A percentile compares a stretch with the other conserved stretches of the same genome.
phyloP scores from a whole-genome alignment of 2,888 invertebrate genomes.

The Dryobota labecula region DNA sequence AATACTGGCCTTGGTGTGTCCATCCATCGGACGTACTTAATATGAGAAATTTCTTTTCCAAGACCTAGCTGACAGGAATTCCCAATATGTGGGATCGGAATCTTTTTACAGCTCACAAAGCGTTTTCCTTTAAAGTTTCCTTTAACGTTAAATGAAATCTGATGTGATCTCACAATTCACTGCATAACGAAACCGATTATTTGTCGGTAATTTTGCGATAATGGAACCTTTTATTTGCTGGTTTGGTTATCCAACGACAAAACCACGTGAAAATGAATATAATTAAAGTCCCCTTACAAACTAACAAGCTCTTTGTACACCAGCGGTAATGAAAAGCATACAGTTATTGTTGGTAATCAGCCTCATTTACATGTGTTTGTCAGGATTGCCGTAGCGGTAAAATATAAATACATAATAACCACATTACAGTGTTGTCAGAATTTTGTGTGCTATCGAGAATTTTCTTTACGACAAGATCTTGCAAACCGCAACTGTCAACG shows the following conservation, averaged over 20 bases:
- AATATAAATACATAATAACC: slow-evolving; percentile 31
- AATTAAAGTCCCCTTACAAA: slow-evolving; percentile 35
- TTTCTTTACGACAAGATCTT: background rate
- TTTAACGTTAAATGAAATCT: slow-evolving; percentile 14
- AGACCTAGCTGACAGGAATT: slow-evolving; percentile 27
- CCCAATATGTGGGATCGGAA: slow-evolving; percentile 1
- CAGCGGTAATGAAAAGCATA: slow-evolving; percentile 53
- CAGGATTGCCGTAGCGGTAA: slow-evolving; percentile 37
- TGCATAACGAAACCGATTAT: slow-evolving; percentile 9
- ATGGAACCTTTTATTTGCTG: slow-evolving; percentile 21
- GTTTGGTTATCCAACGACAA: slow-evolving; percentile 20
- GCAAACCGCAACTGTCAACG: background rate
- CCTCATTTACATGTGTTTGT: slow-evolving; percentile 59
- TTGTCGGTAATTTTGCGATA: slow-evolving; percentile 12
- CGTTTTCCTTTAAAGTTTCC: too few relatives aligned
- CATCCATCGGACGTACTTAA: slow-evolving; percentile 24
- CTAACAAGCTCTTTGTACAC: slow-evolving; percentile 61
- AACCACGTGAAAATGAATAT: slow-evolving; percentile 50
- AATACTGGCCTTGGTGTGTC: slow-evolving; percentile 22
- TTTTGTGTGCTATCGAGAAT: background rate
- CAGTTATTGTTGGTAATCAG: slow-evolving; percentile 55
- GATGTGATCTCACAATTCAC: slow-evolving; percentile 17
- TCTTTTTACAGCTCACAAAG: slow-evolving; percentile 23
- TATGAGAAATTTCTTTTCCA: slow-evolving; percentile 15
- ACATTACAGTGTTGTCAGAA: slow-evolving; percentile 11